A percentile compares a stretch with the other conserved stretches of the same genome.
Evolutionary conservation across 2,113 vertebrate genomes (phyloP).

Genomic region (Macaca mulatta): DNA sequence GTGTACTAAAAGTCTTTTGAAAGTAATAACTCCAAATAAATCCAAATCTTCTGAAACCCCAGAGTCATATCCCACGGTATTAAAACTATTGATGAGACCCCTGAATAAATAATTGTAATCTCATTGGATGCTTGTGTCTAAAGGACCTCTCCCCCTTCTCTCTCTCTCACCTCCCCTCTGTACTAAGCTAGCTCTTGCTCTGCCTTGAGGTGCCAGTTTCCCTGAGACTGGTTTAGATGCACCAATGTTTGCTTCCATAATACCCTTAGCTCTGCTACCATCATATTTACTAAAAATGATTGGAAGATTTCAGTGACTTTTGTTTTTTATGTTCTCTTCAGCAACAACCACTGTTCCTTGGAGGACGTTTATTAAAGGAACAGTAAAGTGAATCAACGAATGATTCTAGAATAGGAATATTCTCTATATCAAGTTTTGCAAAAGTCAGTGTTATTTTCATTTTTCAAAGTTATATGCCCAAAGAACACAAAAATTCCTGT

Average conservation of each 20-base stretch:
- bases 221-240: neutral
- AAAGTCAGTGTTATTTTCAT: neutral
- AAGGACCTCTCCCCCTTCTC: neutral
- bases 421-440: neutral
- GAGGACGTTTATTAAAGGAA: neutral
- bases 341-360: neutral
- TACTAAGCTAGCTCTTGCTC: neutral
- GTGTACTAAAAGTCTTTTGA: neutral
- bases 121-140: neutral
- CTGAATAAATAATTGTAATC: neutral
- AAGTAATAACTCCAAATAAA: neutral
- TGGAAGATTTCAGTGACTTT: neutral
- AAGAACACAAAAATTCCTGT: constrained; percentile 15
- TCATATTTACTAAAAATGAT: neutral
- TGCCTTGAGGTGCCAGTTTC: neutral
- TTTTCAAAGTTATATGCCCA: neutral
- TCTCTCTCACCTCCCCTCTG: neutral
- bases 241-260: neutral
- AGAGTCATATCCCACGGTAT: neutral
- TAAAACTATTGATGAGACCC: neutral
- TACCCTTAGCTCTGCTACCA: neutral
- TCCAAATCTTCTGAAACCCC: neutral
- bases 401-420: neutral
- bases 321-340: neutral
- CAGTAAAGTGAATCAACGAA: neutral